Conservation (phyloP, 1,140 invertebrate genomes). For the Sitophilus oryzae region DNA sequence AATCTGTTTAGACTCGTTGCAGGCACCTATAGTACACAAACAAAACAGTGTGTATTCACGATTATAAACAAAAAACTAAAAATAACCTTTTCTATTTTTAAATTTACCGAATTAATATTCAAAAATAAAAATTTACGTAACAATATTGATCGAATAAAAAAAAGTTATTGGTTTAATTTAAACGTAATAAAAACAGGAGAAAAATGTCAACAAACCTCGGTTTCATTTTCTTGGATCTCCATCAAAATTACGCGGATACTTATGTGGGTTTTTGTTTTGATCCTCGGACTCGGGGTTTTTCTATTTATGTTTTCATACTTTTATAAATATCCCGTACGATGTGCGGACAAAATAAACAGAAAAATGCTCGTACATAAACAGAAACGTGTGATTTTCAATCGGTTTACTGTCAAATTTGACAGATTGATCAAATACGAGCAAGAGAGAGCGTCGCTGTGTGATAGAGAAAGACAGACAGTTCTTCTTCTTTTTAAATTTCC, state of each 20-base stretch:
- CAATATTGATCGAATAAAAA: too few species aligned
- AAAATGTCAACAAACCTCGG: neutral
- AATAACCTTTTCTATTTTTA: neutral
- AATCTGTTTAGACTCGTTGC: constrained; percentile 27
- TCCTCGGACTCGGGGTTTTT: neutral
- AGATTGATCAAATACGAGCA: neutral
- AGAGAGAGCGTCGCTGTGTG: neutral
- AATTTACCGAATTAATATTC: too few species aligned
- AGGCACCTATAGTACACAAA: constrained; percentile 3
- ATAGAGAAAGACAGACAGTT: neutral
- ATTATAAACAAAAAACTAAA: neutral
- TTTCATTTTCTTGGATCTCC: constrained; percentile 3
- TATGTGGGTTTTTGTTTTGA: neutral
- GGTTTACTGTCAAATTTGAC: neutral
- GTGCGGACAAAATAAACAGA: neutral
- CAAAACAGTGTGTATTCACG: neutral
- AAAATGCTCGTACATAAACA: neutral
- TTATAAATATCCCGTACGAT: neutral
- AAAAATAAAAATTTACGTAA: too few species aligned
- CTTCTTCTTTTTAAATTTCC: too few species aligned
- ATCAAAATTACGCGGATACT: neutral
- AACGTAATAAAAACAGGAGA: too few species aligned
- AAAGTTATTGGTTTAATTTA: too few species aligned
- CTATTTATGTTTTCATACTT: neutral
- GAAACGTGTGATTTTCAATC: neutral